These are phyloP conservation scores for Coccyzus lansbergi DNA, from an alignment of 2,797 vertebrate species.

Conservation along the genomic window DNA sequence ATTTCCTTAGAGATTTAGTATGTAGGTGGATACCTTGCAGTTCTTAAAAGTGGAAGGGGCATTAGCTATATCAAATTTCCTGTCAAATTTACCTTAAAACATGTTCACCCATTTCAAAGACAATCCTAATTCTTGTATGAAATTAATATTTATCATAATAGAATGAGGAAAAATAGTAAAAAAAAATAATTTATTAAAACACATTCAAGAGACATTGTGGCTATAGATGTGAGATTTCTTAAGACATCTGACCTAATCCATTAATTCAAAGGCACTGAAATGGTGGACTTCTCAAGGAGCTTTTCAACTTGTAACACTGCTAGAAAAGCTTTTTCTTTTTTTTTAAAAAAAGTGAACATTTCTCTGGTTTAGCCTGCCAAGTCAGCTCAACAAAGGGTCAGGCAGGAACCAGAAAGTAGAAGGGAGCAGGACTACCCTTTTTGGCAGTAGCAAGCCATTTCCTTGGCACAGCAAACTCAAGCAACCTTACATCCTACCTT, in stretches of 20 bases:
- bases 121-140: neutral
- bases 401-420: conserved; percentile 12
- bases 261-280: neutral
- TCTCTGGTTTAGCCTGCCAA: neutral
- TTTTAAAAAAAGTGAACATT: neutral
- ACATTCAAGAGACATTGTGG: neutral
- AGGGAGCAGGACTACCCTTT: neutral
- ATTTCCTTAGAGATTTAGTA: neutral
- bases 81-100: neutral
- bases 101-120: neutral
- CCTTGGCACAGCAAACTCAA: neutral
- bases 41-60: neutral
- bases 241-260: neutral
- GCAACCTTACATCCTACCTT: neutral
- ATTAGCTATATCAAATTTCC: neutral
- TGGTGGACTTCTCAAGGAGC: neutral
- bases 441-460: neutral
- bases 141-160: neutral
- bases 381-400: conserved; percentile 3
- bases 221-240: neutral
- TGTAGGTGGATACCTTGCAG: neutral
- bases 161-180: neutral
- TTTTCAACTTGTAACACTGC: neutral
- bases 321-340: neutral
- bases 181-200: neutral